These are phyloP conservation scores for Amiota minor DNA, from an alignment of 2,888 invertebrate species.

Conservation along the genomic window DNA sequence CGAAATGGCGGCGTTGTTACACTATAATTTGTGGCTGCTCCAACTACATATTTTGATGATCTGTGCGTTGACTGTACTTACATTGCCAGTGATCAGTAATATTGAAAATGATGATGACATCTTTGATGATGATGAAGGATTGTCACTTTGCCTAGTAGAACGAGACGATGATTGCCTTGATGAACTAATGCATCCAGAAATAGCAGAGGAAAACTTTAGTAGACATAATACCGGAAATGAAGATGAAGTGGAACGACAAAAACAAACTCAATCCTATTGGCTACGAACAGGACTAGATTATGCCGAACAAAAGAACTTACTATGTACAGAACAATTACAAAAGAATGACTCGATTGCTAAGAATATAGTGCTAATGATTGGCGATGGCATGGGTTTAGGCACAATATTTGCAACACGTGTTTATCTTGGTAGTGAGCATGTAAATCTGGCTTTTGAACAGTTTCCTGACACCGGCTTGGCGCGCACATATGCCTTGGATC, in stretches of 20 bases:
- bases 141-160: not conserved
- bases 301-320: constrained; percentile 33
- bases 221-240: not conserved
- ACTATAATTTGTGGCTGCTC: no score
- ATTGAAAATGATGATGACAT: not conserved
- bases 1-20: no score
- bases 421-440: constrained; percentile 83
- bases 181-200: constrained; percentile 44
- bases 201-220: not conserved
- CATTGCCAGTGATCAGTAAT: not conserved
- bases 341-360: constrained; percentile 73
- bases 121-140: no score
- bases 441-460: constrained; percentile 80
- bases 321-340: constrained; percentile 28
- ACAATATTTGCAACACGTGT: constrained; percentile 84
- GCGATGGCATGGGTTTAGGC: constrained; percentile 89
- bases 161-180: constrained; percentile 41
- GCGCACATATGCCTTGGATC: constrained; percentile 81
- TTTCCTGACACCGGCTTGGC: constrained; percentile 83
- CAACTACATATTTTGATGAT: not conserved
- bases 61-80: not conserved
- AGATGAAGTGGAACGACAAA: constrained; percentile 34
- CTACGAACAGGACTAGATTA: constrained; percentile 35
- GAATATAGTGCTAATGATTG: constrained; percentile 86
- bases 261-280: constrained; percentile 38